A percentile compares a stretch with the other conserved stretches of the same genome.
Conservation (phyloP, 2,797 vertebrate genomes). For the Ptychadena robeensis region DNA sequence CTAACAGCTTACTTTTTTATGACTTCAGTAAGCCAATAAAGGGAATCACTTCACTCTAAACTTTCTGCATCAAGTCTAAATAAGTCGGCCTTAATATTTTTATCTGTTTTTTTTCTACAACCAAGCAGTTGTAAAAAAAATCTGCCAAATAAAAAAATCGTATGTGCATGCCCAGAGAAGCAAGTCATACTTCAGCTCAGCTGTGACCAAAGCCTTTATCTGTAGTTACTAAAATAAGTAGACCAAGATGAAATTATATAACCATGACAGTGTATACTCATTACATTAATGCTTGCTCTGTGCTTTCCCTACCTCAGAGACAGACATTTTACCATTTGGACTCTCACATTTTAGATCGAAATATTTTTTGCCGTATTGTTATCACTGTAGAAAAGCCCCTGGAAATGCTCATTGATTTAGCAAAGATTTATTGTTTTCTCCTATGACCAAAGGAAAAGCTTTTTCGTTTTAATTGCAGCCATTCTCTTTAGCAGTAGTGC, state of each 20-base stretch:
- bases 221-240: not conserved
- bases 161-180: too few relatives aligned
- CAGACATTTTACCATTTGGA: slow-evolving; percentile 1
- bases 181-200: not conserved
- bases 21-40: too few relatives aligned
- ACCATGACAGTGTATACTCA: not conserved
- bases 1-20: too few relatives aligned
- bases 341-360: not conserved
- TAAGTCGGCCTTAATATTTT: too few relatives aligned
- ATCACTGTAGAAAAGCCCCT: slow-evolving; percentile 46
- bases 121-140: too few relatives aligned
- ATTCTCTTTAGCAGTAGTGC: slow-evolving; percentile 52
- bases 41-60: too few relatives aligned
- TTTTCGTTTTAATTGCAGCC: slow-evolving; percentile 59
- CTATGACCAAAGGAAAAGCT: slow-evolving; percentile 58
- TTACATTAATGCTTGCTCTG: slow-evolving; percentile 7
- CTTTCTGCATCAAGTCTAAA: too few relatives aligned
- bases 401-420: slow-evolving; percentile 59
- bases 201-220: not conserved
- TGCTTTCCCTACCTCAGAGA: not conserved
- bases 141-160: too few relatives aligned
- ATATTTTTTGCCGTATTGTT: slow-evolving; percentile 49
- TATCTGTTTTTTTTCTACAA: too few relatives aligned
- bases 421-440: slow-evolving; percentile 60
- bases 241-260: slow-evolving; percentile 4